Base-by-base conservation (phyloP, 2,797 vertebrate species). In the Mycteria americana region DNA sequence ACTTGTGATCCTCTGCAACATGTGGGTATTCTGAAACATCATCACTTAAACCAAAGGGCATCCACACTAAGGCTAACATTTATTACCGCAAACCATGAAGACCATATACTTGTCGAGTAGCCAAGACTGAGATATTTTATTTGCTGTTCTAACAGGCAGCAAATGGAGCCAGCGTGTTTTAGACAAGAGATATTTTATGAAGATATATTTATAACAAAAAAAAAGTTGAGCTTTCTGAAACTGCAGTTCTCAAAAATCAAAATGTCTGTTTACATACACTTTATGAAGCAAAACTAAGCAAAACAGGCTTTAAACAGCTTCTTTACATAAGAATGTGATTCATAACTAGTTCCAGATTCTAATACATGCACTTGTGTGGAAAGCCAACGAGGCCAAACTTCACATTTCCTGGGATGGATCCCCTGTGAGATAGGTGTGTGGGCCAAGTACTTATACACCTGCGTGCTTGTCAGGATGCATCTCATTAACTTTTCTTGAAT, bases 31-130 rank as follows among this genome's bases (percentile, higher is more conserved):
- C 53, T 70, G 54, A 93, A 88, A 90, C 27, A 94, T 45, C 30
- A 91, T 21, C 31, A n/a, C 82, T 87, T 91, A 90, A 95, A 97
- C 70, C 73, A 93, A 93, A 97, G 54, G 46, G 41, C 78, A 96
- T 53, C 88, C 39, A 23, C 22, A 43, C 37, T 57, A 82, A 95
- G 12, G 87, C 73, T 89, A 67, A 80, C 3, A 7, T 97, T 97
- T 83, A 95, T 59, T 94, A 73, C 68, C 74, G 76, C 51, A 88
- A 94, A 85, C 79, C 41, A 89, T 18, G 73, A 95, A 93, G 53
- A 89, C 30, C 59, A 86, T 50, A 89, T 67, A 91, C 35, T 60
- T 94, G 73, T 86, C 53, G 37, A 88, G 82, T 45, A 90, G 84
- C 59, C 80, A 86, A 92, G 78, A 84, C 2, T 31, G 31, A 94